Conservation (phyloP, 2,113 vertebrate species). For the Isichthys henryi region DNA sequence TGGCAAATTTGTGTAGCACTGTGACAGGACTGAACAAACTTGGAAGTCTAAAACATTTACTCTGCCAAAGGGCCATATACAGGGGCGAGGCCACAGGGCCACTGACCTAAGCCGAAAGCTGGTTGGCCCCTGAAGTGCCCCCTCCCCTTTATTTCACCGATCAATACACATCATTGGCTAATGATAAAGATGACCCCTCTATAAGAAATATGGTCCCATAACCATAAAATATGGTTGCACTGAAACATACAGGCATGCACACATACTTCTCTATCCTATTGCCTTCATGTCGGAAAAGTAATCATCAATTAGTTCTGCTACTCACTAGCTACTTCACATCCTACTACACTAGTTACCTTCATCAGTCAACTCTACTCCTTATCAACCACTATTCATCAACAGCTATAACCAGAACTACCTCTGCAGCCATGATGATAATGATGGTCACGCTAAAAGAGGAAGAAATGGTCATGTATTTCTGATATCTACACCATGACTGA, state of each 20-base stretch:
- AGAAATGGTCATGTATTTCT: neutral
- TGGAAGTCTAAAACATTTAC: constrained; percentile 35
- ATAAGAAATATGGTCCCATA: neutral
- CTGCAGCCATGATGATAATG: neutral
- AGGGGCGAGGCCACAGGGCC: neutral
- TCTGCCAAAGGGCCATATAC: neutral
- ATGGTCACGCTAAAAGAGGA: neutral
- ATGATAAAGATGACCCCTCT: neutral
- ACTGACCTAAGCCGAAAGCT: neutral
- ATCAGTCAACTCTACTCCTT: neutral
- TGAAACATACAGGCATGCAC: neutral
- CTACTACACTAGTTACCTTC: neutral
- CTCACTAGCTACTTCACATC: neutral
- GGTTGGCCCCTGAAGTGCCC: neutral
- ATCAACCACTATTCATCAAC: neutral
- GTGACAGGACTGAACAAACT: constrained; percentile 23
- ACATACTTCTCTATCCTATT: neutral
- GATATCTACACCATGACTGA: neutral
- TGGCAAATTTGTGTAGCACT: constrained; percentile 39
- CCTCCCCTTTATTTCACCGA: neutral
- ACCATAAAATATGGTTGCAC: neutral
- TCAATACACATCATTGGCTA: neutral
- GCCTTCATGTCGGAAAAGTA: neutral
- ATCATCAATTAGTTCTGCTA: neutral
- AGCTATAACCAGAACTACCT: neutral